Base-by-base conservation (phyloP, 2,113 vertebrate genomes). In the Heterotis niloticus region DNA sequence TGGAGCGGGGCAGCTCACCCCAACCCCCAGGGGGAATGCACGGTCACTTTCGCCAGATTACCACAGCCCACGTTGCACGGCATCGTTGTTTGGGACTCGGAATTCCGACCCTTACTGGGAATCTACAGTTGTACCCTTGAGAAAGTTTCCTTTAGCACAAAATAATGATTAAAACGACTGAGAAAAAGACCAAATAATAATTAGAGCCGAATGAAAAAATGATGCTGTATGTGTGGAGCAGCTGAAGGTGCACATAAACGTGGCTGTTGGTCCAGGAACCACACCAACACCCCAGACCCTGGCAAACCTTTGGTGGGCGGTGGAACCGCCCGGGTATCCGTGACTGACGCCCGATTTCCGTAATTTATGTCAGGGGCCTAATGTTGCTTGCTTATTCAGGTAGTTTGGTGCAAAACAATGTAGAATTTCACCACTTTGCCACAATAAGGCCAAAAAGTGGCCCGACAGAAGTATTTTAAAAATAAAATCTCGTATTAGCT, bases 11-110 rank as follows among this genome's bases (percentile, higher is more conserved):
- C 80, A 74, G n/a, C 78, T 85, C 67, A 68, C 81, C 82, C 68
- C 79, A 62, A 13, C 34, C 34, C 34, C 5, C 56, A 79, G 1
- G 26, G 85, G 83, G 87, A 87, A 88, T 89, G 81, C 87, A 90
- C 86, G 86, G 81, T 82, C 83, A 82, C 84, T 86, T 88, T 84
- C 78, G 23, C 54, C 80, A 82, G 87, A 89, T 89, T 87, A 87
- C 75, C 80, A 60, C 85, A 84, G 85, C 54, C n/a, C 44, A n/a
- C n/a, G n/a, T n/a, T n/a, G 75, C 56, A 77, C 78, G 79, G 85
- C 83, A 81, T 69, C 82, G 80, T 79, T 75, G 83, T 70, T 82
- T 70, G 11, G 34, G 34, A 62, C 59, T 62, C 59, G 59, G 59
- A 20, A 62, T 62, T 17, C 59, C 2, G 20, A 17, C 14, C 59